Conservation (phyloP, 2,113 vertebrate genomes). For the Vidua chalybeata region DNA sequence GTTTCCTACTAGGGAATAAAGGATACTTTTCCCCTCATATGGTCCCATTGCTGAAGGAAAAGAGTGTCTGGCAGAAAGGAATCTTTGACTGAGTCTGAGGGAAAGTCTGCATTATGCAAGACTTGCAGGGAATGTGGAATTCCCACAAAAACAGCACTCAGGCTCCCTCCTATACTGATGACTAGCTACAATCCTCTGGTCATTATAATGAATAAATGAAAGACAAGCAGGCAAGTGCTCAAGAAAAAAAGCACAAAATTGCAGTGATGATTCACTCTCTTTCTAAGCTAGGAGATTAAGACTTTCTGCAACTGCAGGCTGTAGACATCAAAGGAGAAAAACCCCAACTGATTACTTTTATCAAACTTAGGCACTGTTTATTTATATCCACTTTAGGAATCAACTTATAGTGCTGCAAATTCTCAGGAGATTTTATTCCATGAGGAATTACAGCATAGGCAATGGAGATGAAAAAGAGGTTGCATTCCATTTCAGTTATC, state of each 20-base stretch:
- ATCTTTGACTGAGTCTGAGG: not conserved
- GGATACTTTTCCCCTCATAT: not conserved
- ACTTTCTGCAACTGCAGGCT: not conserved
- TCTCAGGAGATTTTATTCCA: not conserved
- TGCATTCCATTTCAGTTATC: not conserved
- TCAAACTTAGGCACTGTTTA: not conserved
- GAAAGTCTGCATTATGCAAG: not conserved
- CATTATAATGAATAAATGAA: not conserved
- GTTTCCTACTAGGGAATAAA: not conserved
- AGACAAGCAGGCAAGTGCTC: not conserved
- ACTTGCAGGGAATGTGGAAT: not conserved
- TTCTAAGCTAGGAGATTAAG: not conserved
- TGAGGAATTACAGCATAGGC: not conserved
- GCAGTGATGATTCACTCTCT: rapidly evolving
- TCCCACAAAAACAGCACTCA: not conserved
- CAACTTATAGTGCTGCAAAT: not conserved
- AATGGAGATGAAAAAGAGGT: not conserved
- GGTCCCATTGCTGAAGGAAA: not conserved
- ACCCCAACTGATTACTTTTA: not conserved
- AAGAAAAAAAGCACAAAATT: not conserved
- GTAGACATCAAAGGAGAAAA: not conserved
- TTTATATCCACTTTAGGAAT: not conserved
- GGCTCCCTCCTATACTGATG: not conserved
- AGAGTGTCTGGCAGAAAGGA: not conserved
- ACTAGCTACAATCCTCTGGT: not conserved